Evolutionary conservation across 2,797 vertebrate species (phyloP).

Genomic region (Sebastes hubbsi): DNA sequence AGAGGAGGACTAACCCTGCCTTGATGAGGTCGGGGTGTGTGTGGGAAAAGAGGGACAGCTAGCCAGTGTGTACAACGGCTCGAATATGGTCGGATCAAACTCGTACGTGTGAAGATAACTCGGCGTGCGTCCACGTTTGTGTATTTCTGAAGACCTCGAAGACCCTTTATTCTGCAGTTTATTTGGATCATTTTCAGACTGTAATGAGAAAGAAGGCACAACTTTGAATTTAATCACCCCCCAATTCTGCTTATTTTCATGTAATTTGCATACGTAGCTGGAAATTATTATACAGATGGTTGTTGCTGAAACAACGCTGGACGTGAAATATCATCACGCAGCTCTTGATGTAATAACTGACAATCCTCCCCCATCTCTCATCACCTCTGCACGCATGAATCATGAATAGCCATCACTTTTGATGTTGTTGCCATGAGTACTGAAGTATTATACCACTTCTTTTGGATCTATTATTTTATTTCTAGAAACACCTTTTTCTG

Average conservation of each 20-base stretch:
- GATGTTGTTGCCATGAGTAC: constrained; percentile 47
- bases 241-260: neutral
- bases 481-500: neutral
- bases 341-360: constrained; percentile 44
- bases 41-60: constrained; percentile 56
- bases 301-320: constrained; percentile 35
- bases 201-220: neutral
- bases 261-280: neutral
- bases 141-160: neutral
- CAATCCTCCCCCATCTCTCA: constrained; percentile 44
- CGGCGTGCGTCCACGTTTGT: constrained; percentile 9
- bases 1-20: constrained; percentile 71
- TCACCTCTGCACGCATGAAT: constrained; percentile 59
- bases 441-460: constrained; percentile 11
- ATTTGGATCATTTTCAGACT: neutral
- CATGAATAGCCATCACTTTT: constrained; percentile 39
- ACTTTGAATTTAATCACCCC: neutral
- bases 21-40: constrained; percentile 70
- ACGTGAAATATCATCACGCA: constrained; percentile 42
- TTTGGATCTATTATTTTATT: neutral
- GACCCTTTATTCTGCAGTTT: neutral
- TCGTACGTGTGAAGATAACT: constrained; percentile 10
- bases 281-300: constrained; percentile 51
- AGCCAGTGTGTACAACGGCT: constrained; percentile 30
- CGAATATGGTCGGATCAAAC: constrained; percentile 19